A percentile compares a stretch with the other conserved stretches of the same genome.
Evolutionary conservation across 35 echinoderm and acorn worm species (phyloP).

Genomic region (Anneissia japonica): DNA sequence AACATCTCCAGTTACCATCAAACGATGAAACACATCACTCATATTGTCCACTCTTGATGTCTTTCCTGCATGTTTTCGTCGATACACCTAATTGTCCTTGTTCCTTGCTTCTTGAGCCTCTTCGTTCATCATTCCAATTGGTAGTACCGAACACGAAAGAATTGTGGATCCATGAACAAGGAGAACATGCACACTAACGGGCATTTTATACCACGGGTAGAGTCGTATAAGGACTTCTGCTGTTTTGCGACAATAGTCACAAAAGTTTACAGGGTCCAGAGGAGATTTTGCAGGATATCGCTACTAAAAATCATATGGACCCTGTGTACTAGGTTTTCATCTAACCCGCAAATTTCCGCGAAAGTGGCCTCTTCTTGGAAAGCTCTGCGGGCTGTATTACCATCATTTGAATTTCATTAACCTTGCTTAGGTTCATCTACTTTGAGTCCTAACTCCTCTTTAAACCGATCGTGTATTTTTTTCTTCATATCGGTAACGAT

Average conservation of each 20-base stretch:
- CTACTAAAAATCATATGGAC: conserved; percentile 41
- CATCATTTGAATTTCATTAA: conserved; percentile 46
- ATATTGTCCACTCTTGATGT: conserved; percentile 32
- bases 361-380: conserved; percentile 21
- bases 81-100: conserved; percentile 52
- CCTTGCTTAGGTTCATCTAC: conserved; percentile 57
- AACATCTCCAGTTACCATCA: conserved; percentile 47
- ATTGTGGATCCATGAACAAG: conserved; percentile 33
- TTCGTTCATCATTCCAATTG: conserved; percentile 54
- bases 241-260: conserved; percentile 31
- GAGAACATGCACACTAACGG: conserved; percentile 47
- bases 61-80: conserved; percentile 4
- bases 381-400: conserved; percentile 53
- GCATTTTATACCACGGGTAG: conserved; percentile 56
- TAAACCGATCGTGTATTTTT: conserved; percentile 45
- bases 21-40: conserved; percentile 39
- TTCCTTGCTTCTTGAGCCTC: conserved; percentile 48
- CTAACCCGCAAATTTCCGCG: conserved; percentile 42
- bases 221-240: conserved; percentile 30
- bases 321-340: conserved; percentile 34
- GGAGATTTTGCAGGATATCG: conserved; percentile 36
- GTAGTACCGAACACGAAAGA: conserved; percentile 31
- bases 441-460: conserved; percentile 41
- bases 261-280: conserved; percentile 26
- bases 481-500: conserved; percentile 22